Evolutionary conservation across 1,140 invertebrate genomes (phyloP).

Genomic region (Ridgeia piscesae): DNA sequence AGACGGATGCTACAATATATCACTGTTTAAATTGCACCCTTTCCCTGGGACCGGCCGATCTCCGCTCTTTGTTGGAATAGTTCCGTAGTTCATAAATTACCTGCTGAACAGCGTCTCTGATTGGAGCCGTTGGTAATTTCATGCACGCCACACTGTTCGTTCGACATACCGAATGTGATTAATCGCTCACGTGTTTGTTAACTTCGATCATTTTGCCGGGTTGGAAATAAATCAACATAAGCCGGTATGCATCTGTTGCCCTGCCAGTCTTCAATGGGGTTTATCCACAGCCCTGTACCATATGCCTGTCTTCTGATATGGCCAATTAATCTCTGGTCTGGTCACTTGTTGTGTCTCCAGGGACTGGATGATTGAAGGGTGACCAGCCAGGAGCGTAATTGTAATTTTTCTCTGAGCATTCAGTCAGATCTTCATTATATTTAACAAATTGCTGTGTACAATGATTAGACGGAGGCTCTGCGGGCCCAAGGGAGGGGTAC

Average conservation of each 20-base stretch:
- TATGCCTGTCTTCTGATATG: neutral
- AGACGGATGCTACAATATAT: neutral
- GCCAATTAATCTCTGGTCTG: neutral
- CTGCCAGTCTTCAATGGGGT: neutral
- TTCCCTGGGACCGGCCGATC: neutral
- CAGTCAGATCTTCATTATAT: neutral
- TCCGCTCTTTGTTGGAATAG: neutral
- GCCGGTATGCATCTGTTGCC: neutral
- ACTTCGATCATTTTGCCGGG: neutral
- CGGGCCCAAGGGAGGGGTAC: neutral
- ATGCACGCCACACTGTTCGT: neutral
- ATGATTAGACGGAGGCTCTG: neutral
- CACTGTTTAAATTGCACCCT: neutral
- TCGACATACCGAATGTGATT: neutral
- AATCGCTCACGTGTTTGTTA: neutral
- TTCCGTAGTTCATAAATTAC: neutral
- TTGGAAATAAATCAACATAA: neutral
- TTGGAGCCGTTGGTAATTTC: neutral
- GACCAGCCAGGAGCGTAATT: neutral
- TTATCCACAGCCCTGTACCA: neutral
- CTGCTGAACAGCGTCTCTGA: neutral
- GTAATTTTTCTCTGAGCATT: neutral
- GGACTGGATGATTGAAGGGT: neutral
- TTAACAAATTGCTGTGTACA: conserved; percentile 6
- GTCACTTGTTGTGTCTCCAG: neutral